Evolutionary conservation across 2,888 invertebrate genomes (phyloP), one percentile per base, ranked within the genome.

Genomic region (Alsophila aescularia): DNA sequence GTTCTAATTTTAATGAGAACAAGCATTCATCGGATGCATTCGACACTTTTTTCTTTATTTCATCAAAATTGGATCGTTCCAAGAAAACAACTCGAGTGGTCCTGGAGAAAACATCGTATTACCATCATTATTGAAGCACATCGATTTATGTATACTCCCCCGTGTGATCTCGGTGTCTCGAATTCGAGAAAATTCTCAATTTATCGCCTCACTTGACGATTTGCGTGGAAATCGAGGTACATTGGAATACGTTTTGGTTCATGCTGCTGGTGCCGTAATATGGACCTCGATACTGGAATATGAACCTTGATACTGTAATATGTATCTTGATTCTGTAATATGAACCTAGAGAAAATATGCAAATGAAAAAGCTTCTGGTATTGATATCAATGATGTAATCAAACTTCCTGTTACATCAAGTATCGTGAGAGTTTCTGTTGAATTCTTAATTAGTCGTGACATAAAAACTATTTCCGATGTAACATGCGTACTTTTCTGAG

Each of bases 131-230:
- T 52, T 24, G 27, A 36, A 39, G 36, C n/a, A 36, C 34, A 24
- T 24, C 51, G 61, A 52, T 52, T 56, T 52, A 52, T 42, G 49
- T 58, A 42, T 44, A 32, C 39, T 16, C 51, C 45, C 56, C 58
- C 52, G 44, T 31, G 60, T 52, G 62, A 62, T 59, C 55, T 53
- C 35, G 49, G 35, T 53, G 53, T 59, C 52, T 59, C 53, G 50
- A 40, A 45, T 49, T 49, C 49, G 39, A 31, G 53, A 43, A 48
- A 45, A 48, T 61, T 63, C 43, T 44, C 62, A 64, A 64, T 66
- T 64, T 66, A 60, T 58, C 64, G 64, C 60, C 21, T 45, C 55
- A 40, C 55, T 55, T 50, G 44, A 40, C 50, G 54, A 49, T 15
- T 21, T 29, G 32, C 16, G 48, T 40, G 41, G 49, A 48, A 43